Conservation (phyloP, 2,888 invertebrate genomes). For the Thera obeliscata region DNA sequence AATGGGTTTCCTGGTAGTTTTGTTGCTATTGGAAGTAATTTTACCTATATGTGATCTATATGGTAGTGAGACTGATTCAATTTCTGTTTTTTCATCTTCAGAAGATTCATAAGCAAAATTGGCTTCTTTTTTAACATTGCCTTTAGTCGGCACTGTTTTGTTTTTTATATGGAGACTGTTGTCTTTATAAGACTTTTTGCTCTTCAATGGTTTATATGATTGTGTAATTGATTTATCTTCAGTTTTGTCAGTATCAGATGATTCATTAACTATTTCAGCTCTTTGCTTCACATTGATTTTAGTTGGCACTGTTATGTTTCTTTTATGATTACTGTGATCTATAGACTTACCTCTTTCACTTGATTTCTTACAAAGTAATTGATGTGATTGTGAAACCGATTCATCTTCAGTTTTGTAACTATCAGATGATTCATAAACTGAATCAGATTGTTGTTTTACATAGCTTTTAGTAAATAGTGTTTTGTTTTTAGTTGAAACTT, state of each 20-base stretch:
- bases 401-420: conserved; percentile 6
- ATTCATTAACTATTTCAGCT: not conserved
- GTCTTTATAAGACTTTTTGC: not conserved
- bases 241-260: too few relatives aligned
- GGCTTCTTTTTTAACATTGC: not conserved
- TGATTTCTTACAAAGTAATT: too few relatives aligned
- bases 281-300: conserved; percentile 1
- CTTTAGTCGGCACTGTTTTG: not conserved
- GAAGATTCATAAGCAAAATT: conserved; percentile 14
- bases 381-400: not conserved
- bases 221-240: too few relatives aligned
- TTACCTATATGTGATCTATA: not conserved
- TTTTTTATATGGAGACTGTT: not conserved
- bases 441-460: not conserved
- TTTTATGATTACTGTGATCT: too few relatives aligned
- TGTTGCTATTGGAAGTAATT: not conserved
- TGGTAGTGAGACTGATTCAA: not conserved
- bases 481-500: not conserved
- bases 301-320: conserved; percentile 1
- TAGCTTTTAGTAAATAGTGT: conserved; percentile 1
- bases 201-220: too few relatives aligned
- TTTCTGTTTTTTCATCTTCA: conserved; percentile 7
- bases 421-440: conserved; percentile 15
- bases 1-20: not conserved
- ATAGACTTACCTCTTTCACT: too few relatives aligned